Percentiles rank a stretch among this genome's conserved stretches.
phyloP scores from a whole-genome alignment of 2,113 vertebrate species.

The Lophius piscatorius region DNA sequence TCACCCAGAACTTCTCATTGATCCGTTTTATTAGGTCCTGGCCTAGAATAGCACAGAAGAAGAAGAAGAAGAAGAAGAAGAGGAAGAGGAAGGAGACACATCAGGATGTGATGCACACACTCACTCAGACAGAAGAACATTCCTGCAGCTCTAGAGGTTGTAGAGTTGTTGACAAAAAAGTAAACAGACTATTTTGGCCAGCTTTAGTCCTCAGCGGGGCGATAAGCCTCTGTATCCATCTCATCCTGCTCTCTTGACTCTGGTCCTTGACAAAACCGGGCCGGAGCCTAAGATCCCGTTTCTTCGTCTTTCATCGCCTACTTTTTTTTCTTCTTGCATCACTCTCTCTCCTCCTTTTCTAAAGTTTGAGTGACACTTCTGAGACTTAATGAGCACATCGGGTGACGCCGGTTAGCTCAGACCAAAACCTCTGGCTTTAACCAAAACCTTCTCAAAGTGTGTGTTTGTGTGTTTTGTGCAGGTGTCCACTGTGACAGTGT shows the following conservation, averaged over 20 bases:
- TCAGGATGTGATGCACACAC: too few species aligned
- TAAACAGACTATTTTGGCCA: too few species aligned
- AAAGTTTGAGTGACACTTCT: conserved; percentile 16
- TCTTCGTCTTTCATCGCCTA: not conserved
- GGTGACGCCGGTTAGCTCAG: not conserved
- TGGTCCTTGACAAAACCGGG: not conserved
- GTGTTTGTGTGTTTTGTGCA: conserved; percentile 67
- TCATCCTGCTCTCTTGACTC: conserved; percentile 1
- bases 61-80: too few species aligned
- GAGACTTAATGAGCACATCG: conserved; percentile 3
- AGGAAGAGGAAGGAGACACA: too few species aligned
- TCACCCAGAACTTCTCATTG: too few species aligned
- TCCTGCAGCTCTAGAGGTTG: too few species aligned
- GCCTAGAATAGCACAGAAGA: too few species aligned
- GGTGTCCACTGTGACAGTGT: conserved; percentile 89
- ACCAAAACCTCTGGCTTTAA: conserved; percentile 8
- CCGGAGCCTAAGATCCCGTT: not conserved
- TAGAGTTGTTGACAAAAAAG: too few species aligned
- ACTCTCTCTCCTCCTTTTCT: conserved; percentile 2
- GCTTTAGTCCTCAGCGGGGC: not conserved
- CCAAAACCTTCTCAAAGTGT: not conserved
- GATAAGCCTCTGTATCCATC: not conserved
- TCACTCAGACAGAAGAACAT: too few species aligned
- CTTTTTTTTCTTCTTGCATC: conserved; percentile 18
- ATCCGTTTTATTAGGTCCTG: too few species aligned